Evolutionary conservation across 2,888 invertebrate genomes (phyloP), one percentile per base, ranked within the genome.

Genomic region (Temnothorax rugatulus): DNA sequence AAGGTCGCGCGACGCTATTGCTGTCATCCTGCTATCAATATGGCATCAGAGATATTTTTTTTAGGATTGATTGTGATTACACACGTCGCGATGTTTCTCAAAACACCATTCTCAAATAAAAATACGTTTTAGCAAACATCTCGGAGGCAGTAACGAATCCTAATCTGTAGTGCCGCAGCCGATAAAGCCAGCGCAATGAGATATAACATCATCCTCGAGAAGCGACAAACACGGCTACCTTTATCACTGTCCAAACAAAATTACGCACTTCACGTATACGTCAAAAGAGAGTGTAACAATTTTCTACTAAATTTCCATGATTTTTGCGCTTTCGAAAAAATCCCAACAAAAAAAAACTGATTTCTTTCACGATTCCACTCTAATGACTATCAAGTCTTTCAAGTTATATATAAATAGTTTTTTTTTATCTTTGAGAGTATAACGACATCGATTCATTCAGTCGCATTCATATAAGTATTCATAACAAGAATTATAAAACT

Each of bases 181-280:
- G 89, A 89, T 89, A 89, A 89, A 84, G 41, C 79, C 54, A 44
- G 69, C 75, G 86, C 86, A 89, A 87, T 69, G 86, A 89, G 85
- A 87, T 83, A 87, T 83, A 89, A 71, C 64, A 64, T 63, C 61
- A 21, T 68, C 52, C 68, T 84, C 57, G 79, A 88, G 83, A 82
- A 81, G 29, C 83, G 89, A 82, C 85, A 84, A 88, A 89, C 84
- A 74, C 83, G 29, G 69, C 84, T 79, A 84, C 54, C 66, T 82
- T 85, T 89, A 88, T 89, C 89, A 38, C 50, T 85, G 83, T 85
- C 59, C 84, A 89, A 89, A 89, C 69, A 89, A 75, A 74, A 88
- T 89, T 85, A 89, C 82, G 64, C 57, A 44, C 21, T 52, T 66
- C 41, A 47, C 74, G 66, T 50, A 61, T 41, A 66, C 34, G 61